A percentile compares a stretch with the other conserved stretches of the same genome.
phyloP scores from a whole-genome alignment of 2,888 invertebrate species.

The Megaustenia siamemsis region DNA sequence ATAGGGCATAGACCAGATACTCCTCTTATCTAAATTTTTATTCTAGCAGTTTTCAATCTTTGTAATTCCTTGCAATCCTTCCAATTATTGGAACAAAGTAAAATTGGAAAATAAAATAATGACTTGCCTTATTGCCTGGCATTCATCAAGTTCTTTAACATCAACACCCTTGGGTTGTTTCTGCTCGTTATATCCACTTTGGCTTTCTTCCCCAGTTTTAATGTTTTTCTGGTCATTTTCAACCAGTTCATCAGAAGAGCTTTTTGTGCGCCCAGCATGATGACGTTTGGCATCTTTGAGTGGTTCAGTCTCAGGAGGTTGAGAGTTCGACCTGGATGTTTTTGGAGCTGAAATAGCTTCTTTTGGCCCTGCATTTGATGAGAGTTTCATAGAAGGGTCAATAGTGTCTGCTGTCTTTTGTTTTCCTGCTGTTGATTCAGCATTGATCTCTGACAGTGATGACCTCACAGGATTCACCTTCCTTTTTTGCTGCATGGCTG shows the following conservation, averaged over 20 bases:
- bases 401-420: conserved; percentile 35
- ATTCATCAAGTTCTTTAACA: conserved; percentile 61
- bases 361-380: background rate
- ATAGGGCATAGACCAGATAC: no score
- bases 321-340: background rate
- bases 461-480: background rate
- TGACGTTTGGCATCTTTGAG: background rate
- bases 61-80: no score
- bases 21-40: no score
- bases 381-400: conserved; percentile 16
- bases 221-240: background rate
- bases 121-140: conserved; percentile 62
- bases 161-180: conserved; percentile 25
- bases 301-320: background rate
- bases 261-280: background rate
- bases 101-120: background rate
- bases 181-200: background rate
- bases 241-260: background rate
- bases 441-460: conserved; percentile 18
- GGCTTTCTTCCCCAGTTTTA: background rate
- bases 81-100: no score
- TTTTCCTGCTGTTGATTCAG: background rate
- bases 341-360: background rate
- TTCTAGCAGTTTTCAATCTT: no score
- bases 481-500: conserved; percentile 40